Evolutionary conservation across 2,888 invertebrate genomes (phyloP), one percentile per base, ranked within the genome.

Genomic region (Ectemnius continuus): DNA sequence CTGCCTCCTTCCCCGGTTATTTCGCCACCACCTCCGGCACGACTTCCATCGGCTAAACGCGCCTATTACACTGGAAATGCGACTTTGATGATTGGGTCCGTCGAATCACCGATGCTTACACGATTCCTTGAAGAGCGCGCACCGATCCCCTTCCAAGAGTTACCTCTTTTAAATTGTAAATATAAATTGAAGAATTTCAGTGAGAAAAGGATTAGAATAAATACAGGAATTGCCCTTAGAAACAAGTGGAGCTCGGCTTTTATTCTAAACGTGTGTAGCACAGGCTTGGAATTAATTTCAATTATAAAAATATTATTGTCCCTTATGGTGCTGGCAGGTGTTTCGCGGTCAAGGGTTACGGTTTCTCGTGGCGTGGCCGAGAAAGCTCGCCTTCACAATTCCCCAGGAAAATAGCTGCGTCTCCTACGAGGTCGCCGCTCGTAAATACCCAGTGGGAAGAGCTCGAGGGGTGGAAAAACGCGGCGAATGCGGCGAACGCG

Each of bases 291-390:
- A 90, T 91, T 90, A 87, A 88, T 91, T 91, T 90, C 88, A 90
- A 91, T 91, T 91, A 91, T 90, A 91, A 90, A 90, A 91, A 89
- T 90, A 89, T 91, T 87, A 90, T 88, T 87, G 87, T 85, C 88
- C 87, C 88, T 90, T 89, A 88, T 86, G 88, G 82, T 85, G 76
- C 80, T 76, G 83, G 86, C 90, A 89, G 90, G 87, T 89, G 90
- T 76, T 82, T 78, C 83, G 87, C 81, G 90, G 90, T 89, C 88
- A 89, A 84, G 85, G 90, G 88, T 89, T 81, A 88, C 81, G 85
- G 87, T 86, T 87, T 83, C 79, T 71, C 75, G 64, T 69, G 59
- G 48, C 26, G n/a, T 16, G 14, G 26, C 63, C 46, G 65, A 63
- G 36, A 23, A 63, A 61, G 58, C 70, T 52, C 65, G 56, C 67